Percentiles rank a stretch among this genome's conserved stretches.
phyloP scores from a whole-genome alignment of 2,113 vertebrate species.

The Rhynchomys soricoides region DNA sequence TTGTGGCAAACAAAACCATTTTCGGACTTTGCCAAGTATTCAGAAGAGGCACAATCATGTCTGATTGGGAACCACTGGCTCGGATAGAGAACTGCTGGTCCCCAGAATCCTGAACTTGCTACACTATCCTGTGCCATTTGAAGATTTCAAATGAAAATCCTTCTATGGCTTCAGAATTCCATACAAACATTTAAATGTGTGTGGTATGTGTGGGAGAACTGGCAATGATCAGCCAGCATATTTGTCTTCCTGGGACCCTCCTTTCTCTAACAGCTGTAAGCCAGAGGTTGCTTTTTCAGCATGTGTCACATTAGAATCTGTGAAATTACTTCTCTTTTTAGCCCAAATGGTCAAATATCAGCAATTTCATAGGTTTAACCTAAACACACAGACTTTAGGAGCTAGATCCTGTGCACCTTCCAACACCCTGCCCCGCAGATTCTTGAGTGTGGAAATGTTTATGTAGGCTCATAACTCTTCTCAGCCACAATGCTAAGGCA shows the following conservation, averaged over 20 bases:
- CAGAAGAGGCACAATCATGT: neutral
- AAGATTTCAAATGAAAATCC: neutral
- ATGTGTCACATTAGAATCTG: slow-evolving; percentile 10
- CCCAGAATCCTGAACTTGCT: neutral
- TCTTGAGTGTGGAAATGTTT: slow-evolving; percentile 61
- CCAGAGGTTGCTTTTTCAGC: slow-evolving; percentile 38
- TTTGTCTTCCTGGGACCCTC: slow-evolving; percentile 13
- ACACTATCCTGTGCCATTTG: neutral
- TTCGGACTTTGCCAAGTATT: neutral
- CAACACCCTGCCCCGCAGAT: neutral
- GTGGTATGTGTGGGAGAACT: neutral
- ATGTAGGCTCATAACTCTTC: slow-evolving; percentile 59
- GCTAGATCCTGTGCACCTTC: slow-evolving; percentile 51
- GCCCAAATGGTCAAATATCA: slow-evolving; percentile 6
- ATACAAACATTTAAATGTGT: neutral
- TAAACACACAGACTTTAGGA: slow-evolving; percentile 44
- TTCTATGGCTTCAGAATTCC: neutral
- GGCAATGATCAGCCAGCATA: neutral
- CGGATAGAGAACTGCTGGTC: neutral
- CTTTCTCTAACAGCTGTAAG: slow-evolving; percentile 44
- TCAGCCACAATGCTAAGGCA: slow-evolving; percentile 46
- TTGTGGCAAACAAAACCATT: neutral
- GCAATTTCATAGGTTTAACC: slow-evolving; percentile 60
- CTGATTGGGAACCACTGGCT: slow-evolving; percentile 7
- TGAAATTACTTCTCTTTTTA: slow-evolving; percentile 44